Evolutionary conservation across 2,888 invertebrate genomes (phyloP).

Genomic region (Chirona hameri): DNA sequence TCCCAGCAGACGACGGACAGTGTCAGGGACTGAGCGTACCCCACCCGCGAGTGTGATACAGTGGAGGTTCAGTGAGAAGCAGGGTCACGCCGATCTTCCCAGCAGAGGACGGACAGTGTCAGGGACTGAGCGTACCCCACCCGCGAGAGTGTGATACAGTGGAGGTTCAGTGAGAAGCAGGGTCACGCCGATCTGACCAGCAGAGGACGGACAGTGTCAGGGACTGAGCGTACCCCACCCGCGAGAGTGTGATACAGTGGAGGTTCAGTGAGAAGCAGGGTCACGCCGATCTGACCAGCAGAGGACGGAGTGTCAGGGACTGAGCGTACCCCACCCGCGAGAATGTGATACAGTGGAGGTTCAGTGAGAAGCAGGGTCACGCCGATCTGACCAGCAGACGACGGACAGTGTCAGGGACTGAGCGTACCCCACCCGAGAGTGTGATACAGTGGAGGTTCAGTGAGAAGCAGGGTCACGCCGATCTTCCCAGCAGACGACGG

Average conservation of each 20-base stretch:
- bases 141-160: too few species aligned
- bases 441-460: slow-evolving; percentile 2
- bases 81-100: slow-evolving; percentile 67
- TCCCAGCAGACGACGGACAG: slow-evolving; percentile 57
- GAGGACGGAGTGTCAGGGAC: slow-evolving; percentile 36
- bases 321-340: too few species aligned
- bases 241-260: too few species aligned
- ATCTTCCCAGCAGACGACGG: slow-evolving; percentile 61
- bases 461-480: slow-evolving; percentile 59
- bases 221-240: too few species aligned
- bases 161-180: slow-evolving; percentile 47
- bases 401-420: too few species aligned
- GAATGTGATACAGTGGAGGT: too few species aligned
- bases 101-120: slow-evolving; percentile 52
- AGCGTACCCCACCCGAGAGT: too few species aligned
- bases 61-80: slow-evolving; percentile 37
- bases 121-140: too few species aligned
- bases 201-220: slow-evolving; percentile 46
- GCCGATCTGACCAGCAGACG: slow-evolving; percentile 65
- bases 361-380: slow-evolving; percentile 56
- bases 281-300: slow-evolving; percentile 70
- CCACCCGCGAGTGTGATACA: too few species aligned
- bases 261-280: slow-evolving; percentile 50
- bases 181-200: slow-evolving; percentile 68
- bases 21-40: too few species aligned